Evolutionary conservation across 2,888 invertebrate species (phyloP), one percentile per base, ranked within the genome.

Genomic region (Tromatobia lineatoria): DNA sequence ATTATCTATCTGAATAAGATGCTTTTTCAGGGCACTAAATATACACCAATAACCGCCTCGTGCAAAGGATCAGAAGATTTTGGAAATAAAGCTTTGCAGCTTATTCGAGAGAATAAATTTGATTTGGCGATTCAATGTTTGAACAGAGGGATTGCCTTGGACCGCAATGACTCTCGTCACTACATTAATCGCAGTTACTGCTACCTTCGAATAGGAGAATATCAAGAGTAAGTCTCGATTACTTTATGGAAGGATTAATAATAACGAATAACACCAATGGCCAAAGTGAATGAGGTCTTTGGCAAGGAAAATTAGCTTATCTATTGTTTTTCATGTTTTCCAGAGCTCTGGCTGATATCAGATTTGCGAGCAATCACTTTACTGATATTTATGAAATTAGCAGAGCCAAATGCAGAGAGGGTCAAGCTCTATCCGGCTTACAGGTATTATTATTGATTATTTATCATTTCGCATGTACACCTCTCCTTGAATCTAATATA

Each of bases 151-250:
- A 87, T 88, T 38, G 69, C 34, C 54, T 70, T 84, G 20, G 82
- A 87, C 75, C 66, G 54, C 10, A 69, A 25, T 0, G 86, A 88
- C 57, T 38, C 74, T 29, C 82, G 86, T 25, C 86, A 88, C 81
- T 85, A 87, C 64, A 85, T 88, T 11, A 88, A 88, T 84, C 85
- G 88, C 0, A 88, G 88, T 66, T 88, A 86, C 64, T 87, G 86
- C 59, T 83, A 85, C 29, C 80, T 88, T 20, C 83, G 86, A 18
- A 18, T 57, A 11, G 87, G 86, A n/a, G 20, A 85, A 42, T 87
- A 80, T 73, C 3, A 38, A 1, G 38, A 52, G 88, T 87, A 34
- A 75, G 86, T 87, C 34, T 52, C 50, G 11, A n/a, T 3, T 11
- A 38, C 34, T 4, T 29, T 38, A 38, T 38, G 7, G 8, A 38